Base-by-base conservation (phyloP, 2,113 vertebrate genomes). In the Odobenus rosmarus region DNA sequence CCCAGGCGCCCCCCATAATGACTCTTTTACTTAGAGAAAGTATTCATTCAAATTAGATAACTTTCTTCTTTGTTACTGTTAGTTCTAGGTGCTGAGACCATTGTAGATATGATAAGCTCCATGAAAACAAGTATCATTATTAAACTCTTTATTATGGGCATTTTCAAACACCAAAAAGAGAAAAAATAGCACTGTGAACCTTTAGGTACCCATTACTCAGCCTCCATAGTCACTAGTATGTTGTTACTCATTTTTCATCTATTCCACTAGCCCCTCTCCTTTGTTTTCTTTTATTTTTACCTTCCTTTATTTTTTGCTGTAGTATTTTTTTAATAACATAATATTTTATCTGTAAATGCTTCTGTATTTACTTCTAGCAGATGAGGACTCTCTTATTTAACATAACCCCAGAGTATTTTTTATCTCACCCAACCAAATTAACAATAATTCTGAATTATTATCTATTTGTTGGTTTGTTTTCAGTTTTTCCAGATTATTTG, bases 401-500 rank as follows among this genome's bases (percentile, higher is more conserved):
- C 69, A 61, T 90, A 79, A 85, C 8, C 12, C 36, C 76, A 86
- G 4, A 72, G 24, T 79, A 51, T 51, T 76, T 49, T 57, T 57
- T 90, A 21, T 91, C 24, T 85, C 18, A 39, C 14, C 33, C 71
- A 53, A 53, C 15, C 7, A 81, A 69, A 92, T 92, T 72, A 84
- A 57, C 53, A 59, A 5, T 91, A 90, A 82, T 89, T 92, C 23
- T 69, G 76, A 51, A 84, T 77, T 67, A 62, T 80, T 95, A 74
- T 39, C 24, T 92, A 24, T 33, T 89, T 92, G 18, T 80, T 76
- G 31, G 1, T 92, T 26, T 81, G 5, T 79, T 23, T 69, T 94
- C 9, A 88, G 16, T 81, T 96, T 96, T 92, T 94, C 36, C 53
- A 59, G 53, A 81, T 72, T 97, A 83, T 80, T 95, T 84, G 49